These are phyloP conservation scores for Brachionus asplanchnoidis DNA, from an alignment of 1,140 invertebrate species.

Conservation along the genomic window DNA sequence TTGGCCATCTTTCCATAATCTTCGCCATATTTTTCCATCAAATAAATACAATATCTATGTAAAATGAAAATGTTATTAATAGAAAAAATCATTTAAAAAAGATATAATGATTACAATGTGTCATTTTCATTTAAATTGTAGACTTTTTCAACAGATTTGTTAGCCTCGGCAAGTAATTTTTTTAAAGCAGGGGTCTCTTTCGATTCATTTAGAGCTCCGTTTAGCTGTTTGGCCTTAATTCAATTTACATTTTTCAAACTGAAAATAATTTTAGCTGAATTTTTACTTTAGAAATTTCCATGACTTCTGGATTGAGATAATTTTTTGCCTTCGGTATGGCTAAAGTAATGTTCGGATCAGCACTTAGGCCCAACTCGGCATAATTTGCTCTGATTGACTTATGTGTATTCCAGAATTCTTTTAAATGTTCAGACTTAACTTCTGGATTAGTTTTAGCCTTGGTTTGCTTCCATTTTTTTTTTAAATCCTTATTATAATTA, in stretches of 20 bases:
- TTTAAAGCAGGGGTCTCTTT: slow-evolving; percentile 3
- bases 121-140: slow-evolving; percentile 25
- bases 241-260: no score
- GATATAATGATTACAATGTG: neutral
- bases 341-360: slow-evolving; percentile 16
- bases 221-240: neutral
- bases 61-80: no score
- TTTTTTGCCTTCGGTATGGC: slow-evolving; percentile 31
- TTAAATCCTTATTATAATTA: slow-evolving; percentile 32
- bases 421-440: slow-evolving; percentile 13
- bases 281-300: slow-evolving; percentile 8
- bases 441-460: slow-evolving; percentile 19
- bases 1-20: slow-evolving; percentile 36
- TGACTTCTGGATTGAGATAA: slow-evolving; percentile 34
- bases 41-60: slow-evolving; percentile 32
- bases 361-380: neutral
- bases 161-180: neutral
- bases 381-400: slow-evolving; percentile 27
- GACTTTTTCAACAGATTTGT: neutral
- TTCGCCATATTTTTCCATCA: slow-evolving; percentile 41
- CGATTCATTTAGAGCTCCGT: neutral
- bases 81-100: no score
- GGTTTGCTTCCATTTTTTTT: slow-evolving; percentile 35
- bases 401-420: slow-evolving; percentile 7
- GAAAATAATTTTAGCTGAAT: neutral